Evolutionary conservation across 1,140 invertebrate genomes (phyloP).

Genomic region (Elymnias hypermnestra): DNA sequence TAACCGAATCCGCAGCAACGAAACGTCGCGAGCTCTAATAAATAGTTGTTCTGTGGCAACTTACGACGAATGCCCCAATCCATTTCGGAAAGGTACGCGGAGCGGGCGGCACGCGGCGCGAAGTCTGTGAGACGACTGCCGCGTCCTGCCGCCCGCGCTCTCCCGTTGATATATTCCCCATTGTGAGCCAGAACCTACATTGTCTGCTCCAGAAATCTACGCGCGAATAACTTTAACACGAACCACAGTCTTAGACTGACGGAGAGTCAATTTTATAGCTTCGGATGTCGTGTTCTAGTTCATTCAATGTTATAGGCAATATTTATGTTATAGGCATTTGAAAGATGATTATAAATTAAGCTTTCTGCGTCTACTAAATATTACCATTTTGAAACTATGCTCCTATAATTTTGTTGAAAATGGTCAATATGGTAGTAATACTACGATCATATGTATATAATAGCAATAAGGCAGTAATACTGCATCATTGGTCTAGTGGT

Average conservation of each 20-base stretch:
- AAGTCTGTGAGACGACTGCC: slow-evolving; percentile 62
- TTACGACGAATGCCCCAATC: slow-evolving; percentile 89
- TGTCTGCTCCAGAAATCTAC: slow-evolving; percentile 23
- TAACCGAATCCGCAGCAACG: slow-evolving; percentile 27
- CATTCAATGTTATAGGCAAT: too few species aligned
- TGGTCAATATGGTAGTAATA: too few species aligned
- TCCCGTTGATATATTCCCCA: slow-evolving; percentile 44
- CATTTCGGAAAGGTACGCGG: slow-evolving; percentile 69
- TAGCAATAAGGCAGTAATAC: too few species aligned
- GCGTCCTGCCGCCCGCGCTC: slow-evolving; percentile 54
- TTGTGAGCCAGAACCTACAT: slow-evolving; percentile 37
- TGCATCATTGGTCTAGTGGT: too few species aligned
- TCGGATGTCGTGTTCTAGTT: too few species aligned
- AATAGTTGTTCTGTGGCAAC: slow-evolving; percentile 57
- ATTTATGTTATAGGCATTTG: too few species aligned
- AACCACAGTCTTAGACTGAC: slow-evolving; percentile 5
- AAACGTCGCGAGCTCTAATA: slow-evolving; percentile 28
- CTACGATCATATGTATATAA: too few species aligned
- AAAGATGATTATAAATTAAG: too few species aligned
- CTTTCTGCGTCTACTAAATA: too few species aligned
- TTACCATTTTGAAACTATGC: too few species aligned
- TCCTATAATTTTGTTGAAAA: too few species aligned
- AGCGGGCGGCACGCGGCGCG: slow-evolving; percentile 56
- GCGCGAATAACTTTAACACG: slow-evolving; percentile 16
- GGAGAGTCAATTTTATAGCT: background rate